Base-by-base conservation (phyloP, 2,888 invertebrate genomes). In the Parnassius mnemosyne region DNA sequence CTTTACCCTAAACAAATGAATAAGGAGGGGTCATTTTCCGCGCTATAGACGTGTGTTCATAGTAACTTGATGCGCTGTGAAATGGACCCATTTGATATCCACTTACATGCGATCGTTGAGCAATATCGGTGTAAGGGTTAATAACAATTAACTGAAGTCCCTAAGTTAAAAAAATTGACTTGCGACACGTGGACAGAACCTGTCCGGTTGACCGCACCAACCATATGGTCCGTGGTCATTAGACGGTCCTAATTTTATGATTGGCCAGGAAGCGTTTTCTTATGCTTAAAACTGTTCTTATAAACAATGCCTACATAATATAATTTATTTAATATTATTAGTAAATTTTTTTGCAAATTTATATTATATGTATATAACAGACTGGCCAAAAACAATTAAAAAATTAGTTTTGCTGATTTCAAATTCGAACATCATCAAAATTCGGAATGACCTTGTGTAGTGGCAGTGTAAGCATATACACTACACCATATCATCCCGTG, bases 131-230 rank as follows among this genome's bases (percentile, higher is more conserved):
- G 70, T 70, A 80, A 80, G 82, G 81, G 83, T 77, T 79, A 82
- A 83, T 84, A 81, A 80, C 81, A 89, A 88, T 89, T 85, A 89
- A 87, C 73, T 86, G 86, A 87, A 88, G 87, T 83, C 87, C 79
- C 76, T 69, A 69, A 66, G 66, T 79, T 72, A 66, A 80, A 72
- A 85, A 85, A 75, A 50, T 60, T 79, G 85, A 78, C 75, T 42
- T 42, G 74, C 60, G 71, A 77, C 85, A 77, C 85, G 87, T 81
- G 87, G 76, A 66, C 69, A 77, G 79, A 79, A 78, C 84, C 84
- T 81, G 79, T 73, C 72, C 69, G 72, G 67, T 65, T 73, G 75
- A 70, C 69, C 72, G 73, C 76, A 77, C 75, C 80, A 78, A 75
- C 83, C 89, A 88, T 86, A 86, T 87, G 88, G 78, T 68, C 56